Evolutionary conservation across 2,113 vertebrate genomes (phyloP), one percentile per base, ranked within the genome.

Genomic region (Ciconia maguari): DNA sequence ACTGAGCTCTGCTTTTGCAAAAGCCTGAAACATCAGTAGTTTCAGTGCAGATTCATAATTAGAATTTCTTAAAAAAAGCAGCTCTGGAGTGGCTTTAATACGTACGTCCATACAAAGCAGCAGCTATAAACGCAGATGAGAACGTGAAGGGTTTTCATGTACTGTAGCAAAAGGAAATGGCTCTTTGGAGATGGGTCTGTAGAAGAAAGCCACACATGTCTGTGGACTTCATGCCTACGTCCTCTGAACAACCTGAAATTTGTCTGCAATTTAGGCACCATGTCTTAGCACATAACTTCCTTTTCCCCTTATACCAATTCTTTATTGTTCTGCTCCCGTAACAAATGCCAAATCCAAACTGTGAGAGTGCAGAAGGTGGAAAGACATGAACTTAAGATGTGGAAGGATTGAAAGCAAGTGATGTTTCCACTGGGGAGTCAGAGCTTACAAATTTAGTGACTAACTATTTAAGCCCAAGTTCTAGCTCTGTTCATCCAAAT

Each of bases 1-100:
- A n/a, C n/a, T 68, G 36, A 90, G 62, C 46, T 83, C 97, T 96
- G 89, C 87, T 75, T 87, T 84, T 81, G 70, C 87, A 96, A 91
- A 94, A 89, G 55, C 69, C 55, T 71, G 82, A 95, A 94, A 91
- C 60, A 90, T 65, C 66, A 60, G 64, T 82, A 26, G 22, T 60
- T 83, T 71, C 52, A 79, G n/a, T 70, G 76, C 61, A 94, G 48
- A 85, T 72, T 54, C 57, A 58, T 87, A 85, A 68, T 61, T 44
- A 80, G 41, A 89, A 54, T 32, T 68, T 85, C 84, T 87, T 11
- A 16, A 54, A 69, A 88, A 76, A 83, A 57, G 46, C 44, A 83
- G 10, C 44, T 81, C 25, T 83, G 49, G 46, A 72, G 54, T 60
- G 51, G 32, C 75, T 75, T 89, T 86, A 81, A 42, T 48, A 64